These are phyloP conservation scores for Limnephilus marmoratus DNA, from an alignment of 2,888 invertebrate genomes.

Conservation along the genomic window DNA sequence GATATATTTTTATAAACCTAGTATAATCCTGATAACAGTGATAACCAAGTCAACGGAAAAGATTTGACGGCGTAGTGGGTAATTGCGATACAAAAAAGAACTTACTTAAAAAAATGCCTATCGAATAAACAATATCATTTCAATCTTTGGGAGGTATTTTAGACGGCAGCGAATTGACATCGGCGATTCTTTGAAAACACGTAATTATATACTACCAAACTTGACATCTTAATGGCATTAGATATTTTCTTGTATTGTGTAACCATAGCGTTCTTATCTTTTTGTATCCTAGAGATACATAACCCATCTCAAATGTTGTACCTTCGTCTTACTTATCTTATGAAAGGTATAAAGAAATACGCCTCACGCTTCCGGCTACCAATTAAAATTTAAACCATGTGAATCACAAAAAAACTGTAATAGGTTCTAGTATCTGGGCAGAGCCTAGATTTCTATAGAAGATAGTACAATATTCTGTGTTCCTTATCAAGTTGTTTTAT, in stretches of 20 bases:
- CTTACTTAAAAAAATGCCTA: neutral
- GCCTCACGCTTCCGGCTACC: constrained; percentile 2
- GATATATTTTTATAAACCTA: too few species aligned
- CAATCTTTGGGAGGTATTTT: neutral
- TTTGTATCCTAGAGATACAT: neutral
- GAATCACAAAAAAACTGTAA: neutral
- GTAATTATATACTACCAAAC: neutral
- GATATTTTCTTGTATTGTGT: neutral
- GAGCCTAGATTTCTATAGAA: neutral
- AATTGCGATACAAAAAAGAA: too few species aligned
- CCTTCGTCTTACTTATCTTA: neutral
- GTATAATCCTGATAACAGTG: too few species aligned
- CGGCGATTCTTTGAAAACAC: neutral
- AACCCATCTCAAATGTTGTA: constrained; percentile 2
- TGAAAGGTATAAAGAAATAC: neutral
- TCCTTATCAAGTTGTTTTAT: neutral
- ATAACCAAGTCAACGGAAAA: too few species aligned
- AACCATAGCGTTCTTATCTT: neutral
- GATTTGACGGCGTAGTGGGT: too few species aligned
- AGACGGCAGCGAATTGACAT: neutral
- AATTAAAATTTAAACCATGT: neutral
- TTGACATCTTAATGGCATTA: neutral
- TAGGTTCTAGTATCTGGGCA: neutral
- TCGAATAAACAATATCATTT: neutral
- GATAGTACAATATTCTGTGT: neutral